Evolutionary conservation across 2,797 vertebrate genomes (phyloP), one percentile per base, ranked within the genome.

Genomic region (Girardinus metallicus): DNA sequence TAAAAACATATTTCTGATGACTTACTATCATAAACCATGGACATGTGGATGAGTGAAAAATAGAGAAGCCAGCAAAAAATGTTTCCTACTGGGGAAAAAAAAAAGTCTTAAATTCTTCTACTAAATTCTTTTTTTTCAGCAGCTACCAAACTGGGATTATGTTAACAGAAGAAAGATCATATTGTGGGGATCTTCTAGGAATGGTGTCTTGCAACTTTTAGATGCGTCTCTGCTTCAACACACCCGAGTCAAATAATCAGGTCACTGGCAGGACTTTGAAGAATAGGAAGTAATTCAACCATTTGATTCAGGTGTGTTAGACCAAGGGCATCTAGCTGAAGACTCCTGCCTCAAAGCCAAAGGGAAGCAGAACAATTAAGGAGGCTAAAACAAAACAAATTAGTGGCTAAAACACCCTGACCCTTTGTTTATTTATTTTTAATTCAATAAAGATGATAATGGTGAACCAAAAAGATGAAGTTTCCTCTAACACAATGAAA

Each of bases 401-500:
- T n/a, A n/a, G 68, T 46, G 60, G 70, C 11, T 73, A 36, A 43
- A 46, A 83, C 7, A 36, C n/a, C n/a, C 26, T 43, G 15, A 11
- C 13, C 29, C 13, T 60, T 66, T 34, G 6, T 79, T 72, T 76
- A 5, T 18, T 49, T 21, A 21, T 2, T 7, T 49, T 49, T 21
- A 21, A 49, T 21, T 49, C 18, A 49, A 81, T 26, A 53, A 26
- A 53, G 8, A 4, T 82, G 21, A 18, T 1, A 3, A 60, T 57
- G 82, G 72, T 79, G 21, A 46, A 64, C 55, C 44, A 21, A 44
- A 76, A 34, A 74, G 68, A 84, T 74, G 2, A 11, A 23, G 78
- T 76, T 86, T 82, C 82, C 62, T 64, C 77, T 47, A 51, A 75
- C 64, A 62, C 78, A 0, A 0, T 31, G 55, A 26, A 73, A 53